Evolutionary conservation across 2,113 vertebrate species (phyloP).

Genomic region (Austrofundulus limnaeus): DNA sequence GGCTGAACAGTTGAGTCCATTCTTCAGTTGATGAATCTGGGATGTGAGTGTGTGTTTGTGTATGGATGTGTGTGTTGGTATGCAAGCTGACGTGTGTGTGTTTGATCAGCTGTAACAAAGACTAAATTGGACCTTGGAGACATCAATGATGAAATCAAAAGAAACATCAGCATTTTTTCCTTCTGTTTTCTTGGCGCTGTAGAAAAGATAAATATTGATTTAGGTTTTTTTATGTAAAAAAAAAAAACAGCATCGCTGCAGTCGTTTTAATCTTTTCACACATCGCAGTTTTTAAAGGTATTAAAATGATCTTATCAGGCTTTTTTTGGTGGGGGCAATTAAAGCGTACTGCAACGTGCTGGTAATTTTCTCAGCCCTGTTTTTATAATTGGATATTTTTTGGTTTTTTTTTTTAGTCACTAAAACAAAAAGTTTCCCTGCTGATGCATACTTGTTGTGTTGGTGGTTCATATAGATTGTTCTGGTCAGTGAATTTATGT

Average conservation of each 20-base stretch:
- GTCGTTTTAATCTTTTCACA: not conserved
- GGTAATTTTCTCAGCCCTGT: not conserved
- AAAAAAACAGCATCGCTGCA: slow-evolving; percentile 5
- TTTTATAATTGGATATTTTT: not conserved
- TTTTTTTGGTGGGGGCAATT: slow-evolving; percentile 7
- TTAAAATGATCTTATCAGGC: not conserved
- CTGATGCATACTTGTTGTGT: too few species aligned
- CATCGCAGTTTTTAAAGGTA: not conserved
- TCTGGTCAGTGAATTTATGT: not conserved
- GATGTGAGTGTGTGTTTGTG: not conserved
- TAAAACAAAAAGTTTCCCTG: too few species aligned
- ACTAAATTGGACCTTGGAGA: slow-evolving; percentile 32
- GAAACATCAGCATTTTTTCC: slow-evolving; percentile 32
- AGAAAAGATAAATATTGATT: slow-evolving; percentile 41
- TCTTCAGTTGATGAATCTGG: not conserved
- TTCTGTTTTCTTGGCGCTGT: slow-evolving; percentile 3
- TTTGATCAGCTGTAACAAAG: slow-evolving; percentile 18
- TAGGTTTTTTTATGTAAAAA: slow-evolving; percentile 7
- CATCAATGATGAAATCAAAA: slow-evolving; percentile 50
- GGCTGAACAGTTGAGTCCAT: not conserved
- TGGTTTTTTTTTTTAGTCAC: too few species aligned
- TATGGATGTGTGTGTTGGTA: not conserved
- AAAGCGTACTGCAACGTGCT: not conserved
- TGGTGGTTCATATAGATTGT: too few species aligned
- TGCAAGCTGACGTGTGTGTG: slow-evolving; percentile 2